These are phyloP conservation scores for Poecilobothrus nobilitatus DNA, from an alignment of 2,888 invertebrate species.

Conservation along the genomic window DNA sequence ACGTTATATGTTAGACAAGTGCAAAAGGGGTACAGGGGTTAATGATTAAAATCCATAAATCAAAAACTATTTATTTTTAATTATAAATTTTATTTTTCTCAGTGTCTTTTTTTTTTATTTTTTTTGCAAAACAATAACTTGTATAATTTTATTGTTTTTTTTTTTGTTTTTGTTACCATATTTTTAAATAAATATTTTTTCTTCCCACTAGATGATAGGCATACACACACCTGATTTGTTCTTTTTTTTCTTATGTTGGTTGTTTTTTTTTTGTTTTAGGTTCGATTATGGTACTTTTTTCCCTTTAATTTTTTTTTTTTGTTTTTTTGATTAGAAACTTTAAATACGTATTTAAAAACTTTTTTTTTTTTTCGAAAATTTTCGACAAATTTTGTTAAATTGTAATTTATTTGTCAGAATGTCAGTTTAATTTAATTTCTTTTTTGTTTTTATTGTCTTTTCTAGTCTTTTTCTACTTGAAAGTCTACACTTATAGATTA, in stretches of 20 bases:
- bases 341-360: background rate
- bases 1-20: no score
- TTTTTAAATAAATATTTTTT: background rate
- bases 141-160: background rate
- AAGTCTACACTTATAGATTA: no score
- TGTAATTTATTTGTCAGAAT: background rate
- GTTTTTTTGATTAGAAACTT: background rate
- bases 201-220: background rate
- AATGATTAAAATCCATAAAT: no score
- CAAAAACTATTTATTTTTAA: no score
- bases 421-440: background rate
- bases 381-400: no score
- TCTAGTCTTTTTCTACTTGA: no score
- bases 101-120: background rate
- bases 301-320: background rate
- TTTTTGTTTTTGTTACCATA: no score
- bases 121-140: no score
- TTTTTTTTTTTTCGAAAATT: background rate
- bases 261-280: no score
- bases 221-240: background rate
- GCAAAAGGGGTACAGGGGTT: no score
- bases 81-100: background rate
- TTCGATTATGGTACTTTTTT: no score
- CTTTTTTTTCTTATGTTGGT: background rate
- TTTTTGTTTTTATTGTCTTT: background rate